Evolutionary conservation across 2,888 invertebrate genomes (phyloP).

Genomic region (Crepidodera aurea): DNA sequence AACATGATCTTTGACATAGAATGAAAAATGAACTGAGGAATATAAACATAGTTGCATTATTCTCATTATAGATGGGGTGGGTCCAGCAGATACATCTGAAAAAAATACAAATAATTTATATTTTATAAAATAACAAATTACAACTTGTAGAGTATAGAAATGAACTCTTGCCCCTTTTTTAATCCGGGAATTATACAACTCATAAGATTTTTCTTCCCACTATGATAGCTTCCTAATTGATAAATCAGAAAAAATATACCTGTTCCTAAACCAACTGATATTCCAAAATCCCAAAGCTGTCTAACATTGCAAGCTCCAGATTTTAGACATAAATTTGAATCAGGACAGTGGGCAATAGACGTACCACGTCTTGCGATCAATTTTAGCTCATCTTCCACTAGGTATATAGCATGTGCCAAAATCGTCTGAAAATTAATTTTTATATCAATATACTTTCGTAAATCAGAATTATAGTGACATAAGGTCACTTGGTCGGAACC

Average conservation of each 20-base stretch:
- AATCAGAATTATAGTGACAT: too few relatives aligned
- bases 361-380: conserved; percentile 69
- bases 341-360: conserved; percentile 85
- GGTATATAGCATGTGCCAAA: conserved; percentile 84
- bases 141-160: too few relatives aligned
- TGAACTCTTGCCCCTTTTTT: too few relatives aligned
- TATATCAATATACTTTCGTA: conserved; percentile 55
- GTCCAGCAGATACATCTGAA: conserved; percentile 85
- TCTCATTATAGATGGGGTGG: conserved; percentile 77
- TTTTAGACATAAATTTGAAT: conserved; percentile 81
- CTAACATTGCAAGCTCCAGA: conserved; percentile 85
- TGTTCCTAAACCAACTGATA: conserved; percentile 86
- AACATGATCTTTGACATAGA: conserved; percentile 58
- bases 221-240: too few relatives aligned
- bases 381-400: conserved; percentile 74
- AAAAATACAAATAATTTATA: conserved; percentile 5
- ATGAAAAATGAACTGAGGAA: conserved; percentile 74
- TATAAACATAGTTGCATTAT: conserved; percentile 77
- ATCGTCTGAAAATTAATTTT: conserved; percentile 68
- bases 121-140: too few relatives aligned
- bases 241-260: conserved; percentile 70
- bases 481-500: too few relatives aligned
- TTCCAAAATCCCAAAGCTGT: conserved; percentile 67
- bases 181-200: too few relatives aligned
- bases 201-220: too few relatives aligned